These are phyloP conservation scores for Tipula lateralis DNA, from an alignment of 2,888 invertebrate genomes.

Conservation along the genomic window DNA sequence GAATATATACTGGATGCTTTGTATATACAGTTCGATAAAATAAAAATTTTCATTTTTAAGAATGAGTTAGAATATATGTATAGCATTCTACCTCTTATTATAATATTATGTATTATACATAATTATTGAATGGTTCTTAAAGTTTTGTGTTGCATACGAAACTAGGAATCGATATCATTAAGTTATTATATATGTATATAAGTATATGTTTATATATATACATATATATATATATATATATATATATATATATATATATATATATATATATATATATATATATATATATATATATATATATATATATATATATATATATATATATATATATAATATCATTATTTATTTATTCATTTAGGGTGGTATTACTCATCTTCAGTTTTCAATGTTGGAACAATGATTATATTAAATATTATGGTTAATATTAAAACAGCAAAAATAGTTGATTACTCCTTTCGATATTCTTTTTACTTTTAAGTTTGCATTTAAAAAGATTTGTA, in stretches of 20 bases:
- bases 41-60: neutral
- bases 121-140: constrained; percentile 19
- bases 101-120: neutral
- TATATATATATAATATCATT: neutral
- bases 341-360: neutral
- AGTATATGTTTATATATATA: neutral
- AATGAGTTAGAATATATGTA: neutral
- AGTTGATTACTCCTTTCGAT: neutral
- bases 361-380: too few species aligned
- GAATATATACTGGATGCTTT: neutral
- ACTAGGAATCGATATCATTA: neutral
- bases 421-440: neutral
- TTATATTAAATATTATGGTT: neutral
- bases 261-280: neutral
- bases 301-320: neutral
- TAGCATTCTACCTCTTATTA: constrained; percentile 1
- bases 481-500: neutral
- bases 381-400: neutral
- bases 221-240: neutral
- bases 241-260: neutral
- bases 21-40: neutral
- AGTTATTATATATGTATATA: neutral
- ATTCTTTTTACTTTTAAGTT: neutral
- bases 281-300: neutral
- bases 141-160: neutral